Evolutionary conservation across 2,113 vertebrate genomes (phyloP).

Genomic region (Passer montanus): DNA sequence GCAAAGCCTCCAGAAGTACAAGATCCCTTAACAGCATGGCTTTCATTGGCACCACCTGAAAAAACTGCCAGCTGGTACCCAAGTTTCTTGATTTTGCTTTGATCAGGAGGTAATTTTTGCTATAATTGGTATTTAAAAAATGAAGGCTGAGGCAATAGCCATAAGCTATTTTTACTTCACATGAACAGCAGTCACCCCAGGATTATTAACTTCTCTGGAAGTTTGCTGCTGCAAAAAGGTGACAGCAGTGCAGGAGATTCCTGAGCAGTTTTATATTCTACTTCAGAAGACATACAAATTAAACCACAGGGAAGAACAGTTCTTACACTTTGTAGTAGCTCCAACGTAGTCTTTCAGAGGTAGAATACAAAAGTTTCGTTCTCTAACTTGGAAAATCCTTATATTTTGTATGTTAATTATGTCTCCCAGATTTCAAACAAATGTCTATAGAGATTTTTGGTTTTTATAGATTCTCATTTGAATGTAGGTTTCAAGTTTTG

Average conservation of each 20-base stretch:
- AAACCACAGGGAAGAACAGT: neutral
- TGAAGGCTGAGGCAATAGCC: neutral
- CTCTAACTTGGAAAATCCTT: neutral
- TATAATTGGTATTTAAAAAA: neutral
- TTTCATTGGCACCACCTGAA: neutral
- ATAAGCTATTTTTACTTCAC: neutral
- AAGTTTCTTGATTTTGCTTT: neutral
- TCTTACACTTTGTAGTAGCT: neutral
- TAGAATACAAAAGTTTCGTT: neutral
- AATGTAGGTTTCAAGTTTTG: neutral
- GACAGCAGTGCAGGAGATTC: neutral
- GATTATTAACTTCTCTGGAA: neutral
- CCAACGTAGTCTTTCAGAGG: neutral
- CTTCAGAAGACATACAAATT: neutral
- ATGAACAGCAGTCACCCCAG: neutral
- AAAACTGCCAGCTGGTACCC: neutral
- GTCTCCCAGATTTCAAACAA: neutral
- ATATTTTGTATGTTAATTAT: neutral
- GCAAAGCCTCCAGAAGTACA: neutral
- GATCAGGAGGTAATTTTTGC: neutral
- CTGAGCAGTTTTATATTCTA: neutral
- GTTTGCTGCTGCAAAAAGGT: neutral
- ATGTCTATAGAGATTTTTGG: neutral
- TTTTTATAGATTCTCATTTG: neutral
- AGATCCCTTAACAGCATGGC: neutral